These are phyloP conservation scores for Rhincodon typus DNA, from an alignment of 2,797 vertebrate genomes.

Conservation along the genomic window DNA sequence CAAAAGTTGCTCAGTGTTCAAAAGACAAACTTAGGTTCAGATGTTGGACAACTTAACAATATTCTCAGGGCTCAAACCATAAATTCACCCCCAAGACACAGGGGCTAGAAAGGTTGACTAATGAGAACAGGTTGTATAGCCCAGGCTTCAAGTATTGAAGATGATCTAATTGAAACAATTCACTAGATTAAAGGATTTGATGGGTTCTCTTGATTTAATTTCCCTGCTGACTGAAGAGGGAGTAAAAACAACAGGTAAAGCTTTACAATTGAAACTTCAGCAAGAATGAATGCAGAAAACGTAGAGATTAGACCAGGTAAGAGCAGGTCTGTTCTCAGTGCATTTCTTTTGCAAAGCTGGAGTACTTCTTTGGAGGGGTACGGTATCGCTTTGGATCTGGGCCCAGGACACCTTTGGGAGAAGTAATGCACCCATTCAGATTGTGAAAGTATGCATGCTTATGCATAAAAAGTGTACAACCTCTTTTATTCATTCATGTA, in stretches of 20 bases:
- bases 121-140: neutral
- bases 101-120: neutral
- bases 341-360: too few relatives aligned
- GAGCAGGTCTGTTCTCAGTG: too few relatives aligned
- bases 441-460: too few relatives aligned
- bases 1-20: neutral
- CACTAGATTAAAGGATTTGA: neutral
- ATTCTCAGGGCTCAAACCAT: neutral
- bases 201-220: neutral
- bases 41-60: neutral
- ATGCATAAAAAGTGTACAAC: too few relatives aligned
- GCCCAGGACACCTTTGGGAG: too few relatives aligned
- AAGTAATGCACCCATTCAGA: too few relatives aligned
- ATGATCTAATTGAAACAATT: too few relatives aligned
- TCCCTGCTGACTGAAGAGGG: neutral
- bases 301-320: too few relatives aligned
- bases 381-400: too few relatives aligned
- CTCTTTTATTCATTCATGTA: too few relatives aligned
- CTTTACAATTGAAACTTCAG: neutral
- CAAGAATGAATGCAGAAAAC: neutral
- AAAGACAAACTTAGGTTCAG: neutral
- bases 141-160: neutral
- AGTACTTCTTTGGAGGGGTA: too few relatives aligned
- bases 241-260: neutral
- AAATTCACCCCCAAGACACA: neutral